phyloP scores from a whole-genome alignment of 2,113 vertebrate species.

The Daubentonia madagascariensis region DNA sequence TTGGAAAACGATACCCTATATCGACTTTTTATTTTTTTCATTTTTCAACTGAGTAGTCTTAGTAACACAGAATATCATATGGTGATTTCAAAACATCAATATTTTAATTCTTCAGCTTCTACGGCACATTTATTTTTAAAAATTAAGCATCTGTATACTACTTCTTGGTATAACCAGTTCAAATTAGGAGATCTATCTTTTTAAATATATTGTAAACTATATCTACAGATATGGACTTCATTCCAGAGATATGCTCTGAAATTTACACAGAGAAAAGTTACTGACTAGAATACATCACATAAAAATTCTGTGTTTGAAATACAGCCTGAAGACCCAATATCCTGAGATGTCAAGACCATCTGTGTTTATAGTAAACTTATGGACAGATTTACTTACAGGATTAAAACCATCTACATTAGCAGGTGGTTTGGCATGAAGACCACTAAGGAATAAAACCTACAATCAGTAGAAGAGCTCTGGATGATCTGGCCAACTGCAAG shows the following conservation, averaged over 20 bases:
- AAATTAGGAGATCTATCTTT: conserved; percentile 25
- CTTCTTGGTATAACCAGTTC: neutral
- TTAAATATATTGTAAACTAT: neutral
- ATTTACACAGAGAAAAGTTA: conserved; percentile 1
- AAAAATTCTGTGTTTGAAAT: neutral
- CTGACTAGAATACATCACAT: neutral
- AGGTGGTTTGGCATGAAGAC: neutral
- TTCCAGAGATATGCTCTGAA: neutral
- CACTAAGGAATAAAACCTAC: neutral
- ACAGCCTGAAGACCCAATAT: neutral
- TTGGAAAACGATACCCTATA: neutral
- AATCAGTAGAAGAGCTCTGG: neutral
- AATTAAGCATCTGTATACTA: neutral
- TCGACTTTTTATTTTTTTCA: neutral
- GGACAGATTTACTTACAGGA: neutral
- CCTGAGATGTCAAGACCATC: neutral
- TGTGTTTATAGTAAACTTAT: neutral
- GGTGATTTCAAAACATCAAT: conserved; percentile 31
- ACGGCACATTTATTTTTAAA: neutral
- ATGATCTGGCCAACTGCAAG: neutral
- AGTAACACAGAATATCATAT: neutral
- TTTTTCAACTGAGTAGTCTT: neutral
- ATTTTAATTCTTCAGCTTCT: conserved; percentile 3
- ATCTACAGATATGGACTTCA: neutral
- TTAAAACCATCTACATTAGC: neutral